These are phyloP conservation scores for Serinus canaria DNA, from an alignment of 2,113 vertebrate species.

Conservation along the genomic window DNA sequence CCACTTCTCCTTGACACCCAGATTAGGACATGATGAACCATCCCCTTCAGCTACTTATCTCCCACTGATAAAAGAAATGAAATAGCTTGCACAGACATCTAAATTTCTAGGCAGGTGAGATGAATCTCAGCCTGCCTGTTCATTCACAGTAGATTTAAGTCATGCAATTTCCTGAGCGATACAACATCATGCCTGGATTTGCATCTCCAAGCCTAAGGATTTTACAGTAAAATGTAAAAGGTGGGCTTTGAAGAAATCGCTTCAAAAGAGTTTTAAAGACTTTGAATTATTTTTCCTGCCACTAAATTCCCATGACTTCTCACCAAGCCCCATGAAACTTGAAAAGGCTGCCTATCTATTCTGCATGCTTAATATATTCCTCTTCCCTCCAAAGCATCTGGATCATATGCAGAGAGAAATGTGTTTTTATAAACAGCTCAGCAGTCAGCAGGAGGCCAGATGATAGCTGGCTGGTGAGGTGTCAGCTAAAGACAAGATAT, in stretches of 20 bases:
- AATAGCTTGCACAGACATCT: not conserved
- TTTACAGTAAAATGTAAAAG: conserved; percentile 10
- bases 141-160: conserved; percentile 10
- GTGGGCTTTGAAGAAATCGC: conserved; percentile 6
- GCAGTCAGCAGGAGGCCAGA: conserved; percentile 30
- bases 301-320: conserved; percentile 41
- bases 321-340: conserved; percentile 29
- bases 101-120: not conserved
- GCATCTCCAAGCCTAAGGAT: not conserved
- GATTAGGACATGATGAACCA: not conserved
- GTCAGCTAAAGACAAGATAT: conserved; percentile 5
- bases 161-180: not conserved
- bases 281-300: conserved; percentile 24
- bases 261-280: conserved; percentile 43
- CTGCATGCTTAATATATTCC: conserved; percentile 39
- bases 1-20: not conserved
- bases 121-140: not conserved
- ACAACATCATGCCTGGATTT: conserved; percentile 4
- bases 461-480: conserved; percentile 1
- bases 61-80: not conserved
- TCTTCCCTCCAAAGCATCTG: not conserved
- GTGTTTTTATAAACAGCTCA: conserved; percentile 34
- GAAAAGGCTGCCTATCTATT: conserved; percentile 20
- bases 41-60: not conserved
- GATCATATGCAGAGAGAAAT: conserved; percentile 9